These are phyloP conservation scores for Ectropis grisescens DNA, from an alignment of 1,140 invertebrate species.

Conservation along the genomic window DNA sequence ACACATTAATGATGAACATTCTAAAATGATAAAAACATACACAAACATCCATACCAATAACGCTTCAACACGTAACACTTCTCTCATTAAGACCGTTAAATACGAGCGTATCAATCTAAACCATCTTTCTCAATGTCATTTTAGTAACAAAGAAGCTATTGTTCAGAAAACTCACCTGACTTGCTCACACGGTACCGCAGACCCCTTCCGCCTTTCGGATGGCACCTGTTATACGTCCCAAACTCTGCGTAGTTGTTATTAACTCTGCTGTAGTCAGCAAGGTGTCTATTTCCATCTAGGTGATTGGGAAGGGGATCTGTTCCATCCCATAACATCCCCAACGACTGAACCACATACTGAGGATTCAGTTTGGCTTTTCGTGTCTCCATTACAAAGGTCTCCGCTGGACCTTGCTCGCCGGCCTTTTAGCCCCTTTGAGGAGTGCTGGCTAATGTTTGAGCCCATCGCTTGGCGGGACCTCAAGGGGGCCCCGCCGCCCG, in stretches of 20 bases:
- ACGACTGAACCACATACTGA: slow-evolving; percentile 62
- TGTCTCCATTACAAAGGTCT: slow-evolving; percentile 78
- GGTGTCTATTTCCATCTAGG: slow-evolving; percentile 74
- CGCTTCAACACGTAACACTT: too few species aligned
- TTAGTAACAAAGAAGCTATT: too few species aligned
- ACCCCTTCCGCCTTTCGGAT: slow-evolving; percentile 70
- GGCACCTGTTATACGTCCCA: slow-evolving; percentile 68
- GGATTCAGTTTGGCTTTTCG: slow-evolving; percentile 79
- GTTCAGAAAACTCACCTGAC: slow-evolving; percentile 64
- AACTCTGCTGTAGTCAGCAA: slow-evolving; percentile 70
- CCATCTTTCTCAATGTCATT: too few species aligned
- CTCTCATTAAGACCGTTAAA: too few species aligned
- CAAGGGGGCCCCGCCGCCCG: slow-evolving; percentile 49
- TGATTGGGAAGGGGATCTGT: slow-evolving; percentile 79
- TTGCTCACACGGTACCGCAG: slow-evolving; percentile 61
- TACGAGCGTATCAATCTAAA: too few species aligned
- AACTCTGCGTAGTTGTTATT: slow-evolving; percentile 75
- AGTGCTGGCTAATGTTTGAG: slow-evolving; percentile 80
- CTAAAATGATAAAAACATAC: too few species aligned
- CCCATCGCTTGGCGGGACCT: slow-evolving; percentile 74
- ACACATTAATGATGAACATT: too few species aligned
- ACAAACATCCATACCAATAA: too few species aligned
- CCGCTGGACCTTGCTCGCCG: slow-evolving; percentile 80
- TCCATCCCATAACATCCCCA: slow-evolving; percentile 61
- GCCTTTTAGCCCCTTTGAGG: slow-evolving; percentile 75